Evolutionary conservation across 2,797 vertebrate species (phyloP).

Genomic region (Girardinus metallicus): DNA sequence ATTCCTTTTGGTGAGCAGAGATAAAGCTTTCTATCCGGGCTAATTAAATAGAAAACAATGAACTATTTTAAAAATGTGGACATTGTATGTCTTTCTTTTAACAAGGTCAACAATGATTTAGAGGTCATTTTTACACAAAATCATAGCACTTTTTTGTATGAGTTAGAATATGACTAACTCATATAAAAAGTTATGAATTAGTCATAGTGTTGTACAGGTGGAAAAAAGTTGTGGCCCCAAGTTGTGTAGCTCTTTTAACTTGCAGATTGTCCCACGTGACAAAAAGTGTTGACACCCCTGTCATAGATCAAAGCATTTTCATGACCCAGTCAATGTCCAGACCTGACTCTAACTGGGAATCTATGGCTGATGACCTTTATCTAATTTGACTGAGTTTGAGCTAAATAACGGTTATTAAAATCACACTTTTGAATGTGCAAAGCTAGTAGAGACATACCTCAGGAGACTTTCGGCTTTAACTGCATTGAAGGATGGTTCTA

Average conservation of each 20-base stretch:
- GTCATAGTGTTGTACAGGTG: no score
- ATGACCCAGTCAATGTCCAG: neutral
- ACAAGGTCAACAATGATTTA: neutral
- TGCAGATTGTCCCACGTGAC: neutral
- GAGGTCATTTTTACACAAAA: neutral
- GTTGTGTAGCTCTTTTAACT: neutral
- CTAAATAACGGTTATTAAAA: neutral
- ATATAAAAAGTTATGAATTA: no score
- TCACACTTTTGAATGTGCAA: neutral
- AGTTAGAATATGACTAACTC: neutral
- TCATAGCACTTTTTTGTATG: neutral
- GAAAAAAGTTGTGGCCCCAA: no score
- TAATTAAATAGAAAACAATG: neutral
- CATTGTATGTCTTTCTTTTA: neutral
- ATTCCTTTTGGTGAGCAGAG: neutral
- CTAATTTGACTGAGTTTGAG: neutral
- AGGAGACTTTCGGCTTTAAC: neutral
- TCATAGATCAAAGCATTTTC: neutral
- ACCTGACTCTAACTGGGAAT: neutral
- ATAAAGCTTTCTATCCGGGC: neutral
- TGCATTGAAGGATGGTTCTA: neutral
- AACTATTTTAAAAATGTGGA: neutral
- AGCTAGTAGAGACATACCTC: neutral
- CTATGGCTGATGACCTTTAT: neutral
- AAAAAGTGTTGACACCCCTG: neutral